Conservation (phyloP, 2,113 vertebrate genomes). For the Dunckerocampus dactyliophorus region DNA sequence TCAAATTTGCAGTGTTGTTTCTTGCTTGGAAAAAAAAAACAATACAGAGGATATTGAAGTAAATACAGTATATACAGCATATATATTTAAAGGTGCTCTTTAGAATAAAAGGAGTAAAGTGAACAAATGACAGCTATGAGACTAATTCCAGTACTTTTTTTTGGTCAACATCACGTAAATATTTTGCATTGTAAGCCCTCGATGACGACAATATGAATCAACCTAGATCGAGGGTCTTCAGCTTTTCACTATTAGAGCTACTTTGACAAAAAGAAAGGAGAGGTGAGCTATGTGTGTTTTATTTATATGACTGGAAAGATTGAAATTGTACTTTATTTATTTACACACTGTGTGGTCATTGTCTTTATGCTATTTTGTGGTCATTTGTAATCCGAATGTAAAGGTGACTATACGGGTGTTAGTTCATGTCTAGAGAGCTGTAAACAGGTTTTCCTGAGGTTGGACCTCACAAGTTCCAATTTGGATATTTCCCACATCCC, state of each 20-base stretch:
- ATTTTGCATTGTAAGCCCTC: background rate
- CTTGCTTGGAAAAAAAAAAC: conserved; percentile 1
- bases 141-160: background rate
- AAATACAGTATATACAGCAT: background rate
- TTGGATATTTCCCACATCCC: background rate
- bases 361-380: too few relatives aligned
- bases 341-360: too few relatives aligned
- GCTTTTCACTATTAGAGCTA: too few relatives aligned
- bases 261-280: too few relatives aligned
- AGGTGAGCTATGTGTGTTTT: too few relatives aligned
- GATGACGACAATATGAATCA: background rate
- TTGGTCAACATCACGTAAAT: background rate
- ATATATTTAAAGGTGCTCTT: too few relatives aligned
- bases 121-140: background rate
- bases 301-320: too few relatives aligned
- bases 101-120: background rate
- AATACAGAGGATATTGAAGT: background rate
- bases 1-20: conserved; percentile 2
- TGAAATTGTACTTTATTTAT: too few relatives aligned
- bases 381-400: too few relatives aligned
- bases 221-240: background rate
- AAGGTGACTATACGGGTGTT: too few relatives aligned
- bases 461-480: background rate
- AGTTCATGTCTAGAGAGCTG: too few relatives aligned
- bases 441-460: background rate